Percentiles rank a stretch among this genome's conserved stretches.
Conservation (phyloP, 2,113 vertebrate species). For the Pseudopodoces humilis region DNA sequence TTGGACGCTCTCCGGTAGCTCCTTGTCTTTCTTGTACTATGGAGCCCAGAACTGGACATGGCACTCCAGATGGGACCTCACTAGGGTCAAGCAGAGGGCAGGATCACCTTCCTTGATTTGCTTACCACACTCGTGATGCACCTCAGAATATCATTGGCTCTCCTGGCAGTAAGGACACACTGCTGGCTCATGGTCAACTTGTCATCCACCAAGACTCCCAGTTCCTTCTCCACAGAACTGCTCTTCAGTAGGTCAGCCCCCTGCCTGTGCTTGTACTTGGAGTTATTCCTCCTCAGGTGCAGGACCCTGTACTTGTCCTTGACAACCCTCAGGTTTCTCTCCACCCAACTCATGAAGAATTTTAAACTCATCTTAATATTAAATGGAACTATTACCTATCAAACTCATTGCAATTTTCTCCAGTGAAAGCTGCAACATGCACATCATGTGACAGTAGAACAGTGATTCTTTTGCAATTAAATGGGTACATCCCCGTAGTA, state of each 20-base stretch:
- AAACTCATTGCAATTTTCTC: background rate
- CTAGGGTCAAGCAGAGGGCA: background rate
- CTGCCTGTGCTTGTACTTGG: no score
- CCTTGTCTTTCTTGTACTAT: background rate
- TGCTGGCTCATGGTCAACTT: background rate
- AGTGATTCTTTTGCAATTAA: background rate
- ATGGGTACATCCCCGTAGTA: background rate
- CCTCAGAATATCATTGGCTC: background rate
- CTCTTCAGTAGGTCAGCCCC: background rate
- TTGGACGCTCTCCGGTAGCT: accelerated
- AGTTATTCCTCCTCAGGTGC: background rate
- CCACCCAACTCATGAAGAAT: background rate
- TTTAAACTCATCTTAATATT: background rate
- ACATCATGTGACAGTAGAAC: background rate
- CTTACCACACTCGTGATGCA: background rate
- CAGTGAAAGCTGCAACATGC: background rate
- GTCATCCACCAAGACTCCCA: background rate
- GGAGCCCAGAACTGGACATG: background rate
- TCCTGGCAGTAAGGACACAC: background rate
- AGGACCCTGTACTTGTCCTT: background rate
- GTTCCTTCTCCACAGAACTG: background rate
- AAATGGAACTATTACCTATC: background rate
- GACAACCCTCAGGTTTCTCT: background rate
- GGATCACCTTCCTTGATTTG: background rate
- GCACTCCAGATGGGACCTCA: background rate